Evolutionary conservation across 2,797 vertebrate species (phyloP), one percentile per base, ranked within the genome.

Genomic region (Carapus acus): DNA sequence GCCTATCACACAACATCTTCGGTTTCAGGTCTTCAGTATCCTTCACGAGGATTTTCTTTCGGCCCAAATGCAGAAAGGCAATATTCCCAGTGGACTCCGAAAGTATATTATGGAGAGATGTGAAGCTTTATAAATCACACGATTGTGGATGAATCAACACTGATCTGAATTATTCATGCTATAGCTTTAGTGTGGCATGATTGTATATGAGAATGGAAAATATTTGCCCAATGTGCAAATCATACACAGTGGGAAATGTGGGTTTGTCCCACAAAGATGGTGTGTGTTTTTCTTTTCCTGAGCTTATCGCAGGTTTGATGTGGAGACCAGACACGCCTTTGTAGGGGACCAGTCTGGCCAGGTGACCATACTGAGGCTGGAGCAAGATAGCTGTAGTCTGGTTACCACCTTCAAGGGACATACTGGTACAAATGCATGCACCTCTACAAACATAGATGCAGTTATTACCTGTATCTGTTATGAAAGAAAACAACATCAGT

Each of bases 341-440:
- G 91, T 99, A 16, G 96, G 96, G 18, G 96, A 98, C 70, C 91
- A 94, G 63, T 98, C 96, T 1, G 96, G 96, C 61, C 96, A 99
- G 86, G 96, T 99, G 79, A 97, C 96, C 45, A 96, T 99, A 69
- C 88, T 99, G 69, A 98, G 97, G 84, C 84, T 99, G 81, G 96
- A 99, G 70, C 93, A 94, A 82, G 94, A 97, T 80, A 91, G 76
- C 83, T 97, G 96, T 82, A 93, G 89, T 70, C 85, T 97, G 55
- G 93, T 99, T 57, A 98, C 95, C 1, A 93, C 94, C 3, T 96
- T 99, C 82, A 95, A 93, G 86, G 96, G 96, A 66, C 96, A 99
- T 78, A 97, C 94, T 65, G 94, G 96, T 98, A 86, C 60, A 58
- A 6, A 44, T 6, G 34, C 31, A 45, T 46, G 44, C n/a, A 54